phyloP scores from a whole-genome alignment of 2,113 vertebrate species.

The Typhlomys cinereus region DNA sequence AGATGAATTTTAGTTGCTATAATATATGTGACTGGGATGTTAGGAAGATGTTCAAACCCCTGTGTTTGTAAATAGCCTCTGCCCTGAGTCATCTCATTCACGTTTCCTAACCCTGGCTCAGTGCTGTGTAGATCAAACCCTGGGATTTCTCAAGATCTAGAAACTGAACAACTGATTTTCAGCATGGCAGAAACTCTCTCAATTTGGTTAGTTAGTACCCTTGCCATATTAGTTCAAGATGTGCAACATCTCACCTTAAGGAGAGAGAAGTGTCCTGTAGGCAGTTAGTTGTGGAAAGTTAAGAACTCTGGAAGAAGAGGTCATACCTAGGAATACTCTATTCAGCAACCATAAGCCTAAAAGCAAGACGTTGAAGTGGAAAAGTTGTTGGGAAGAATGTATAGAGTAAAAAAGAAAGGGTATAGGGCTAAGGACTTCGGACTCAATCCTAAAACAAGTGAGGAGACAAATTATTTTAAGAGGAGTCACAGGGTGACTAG shows the following conservation, averaged over 20 bases:
- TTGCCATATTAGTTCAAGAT: neutral
- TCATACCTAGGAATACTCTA: neutral
- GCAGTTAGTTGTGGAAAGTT: neutral
- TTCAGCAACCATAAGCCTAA: neutral
- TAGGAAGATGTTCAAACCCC: neutral
- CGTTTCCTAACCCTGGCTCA: neutral
- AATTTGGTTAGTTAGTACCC: neutral
- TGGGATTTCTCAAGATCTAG: neutral
- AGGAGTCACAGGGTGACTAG: neutral
- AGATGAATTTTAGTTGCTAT: neutral
- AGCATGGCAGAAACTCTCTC: neutral
- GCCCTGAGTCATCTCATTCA: neutral
- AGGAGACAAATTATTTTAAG: neutral
- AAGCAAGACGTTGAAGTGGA: neutral
- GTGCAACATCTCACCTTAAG: neutral
- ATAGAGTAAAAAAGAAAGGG: neutral
- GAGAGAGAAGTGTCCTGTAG: neutral
- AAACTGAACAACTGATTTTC: neutral
- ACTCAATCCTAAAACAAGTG: neutral
- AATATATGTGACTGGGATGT: neutral
- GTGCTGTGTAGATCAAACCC: neutral
- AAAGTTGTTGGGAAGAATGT: neutral
- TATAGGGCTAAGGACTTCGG: neutral
- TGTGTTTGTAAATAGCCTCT: neutral
- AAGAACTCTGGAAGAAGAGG: neutral